phyloP scores from a whole-genome alignment of 1,140 invertebrate species.

The Atopsyche davidsoni region DNA sequence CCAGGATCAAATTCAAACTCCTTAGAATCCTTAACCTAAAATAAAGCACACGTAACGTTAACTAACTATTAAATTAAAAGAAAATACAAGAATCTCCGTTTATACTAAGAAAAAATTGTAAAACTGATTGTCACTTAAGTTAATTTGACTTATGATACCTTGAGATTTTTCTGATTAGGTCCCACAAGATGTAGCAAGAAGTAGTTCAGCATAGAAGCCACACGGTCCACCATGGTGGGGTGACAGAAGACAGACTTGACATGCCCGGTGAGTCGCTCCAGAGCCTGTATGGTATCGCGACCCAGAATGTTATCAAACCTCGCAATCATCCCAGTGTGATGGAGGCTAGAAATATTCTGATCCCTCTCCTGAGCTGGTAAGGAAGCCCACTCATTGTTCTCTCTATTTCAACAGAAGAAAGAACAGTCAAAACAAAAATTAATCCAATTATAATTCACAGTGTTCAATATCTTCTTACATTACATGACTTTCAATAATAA shows the following conservation, averaged over 20 bases:
- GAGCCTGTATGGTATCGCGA: conserved; percentile 77
- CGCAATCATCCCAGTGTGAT: conserved; percentile 78
- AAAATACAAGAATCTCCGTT: conserved; percentile 8
- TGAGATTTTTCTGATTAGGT: conserved; percentile 80
- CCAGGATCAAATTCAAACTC: conserved; percentile 91
- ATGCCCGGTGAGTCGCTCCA: conserved; percentile 76
- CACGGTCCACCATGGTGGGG: conserved; percentile 83
- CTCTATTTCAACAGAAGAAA: conserved; percentile 20
- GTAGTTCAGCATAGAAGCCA: conserved; percentile 94
- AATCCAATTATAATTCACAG: background rate
- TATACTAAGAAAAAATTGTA: conserved; percentile 3
- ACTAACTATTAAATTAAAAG: conserved; percentile 6
- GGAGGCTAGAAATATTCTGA: conserved; percentile 67
- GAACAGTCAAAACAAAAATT: conserved; percentile 1
- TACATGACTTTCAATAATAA: background rate
- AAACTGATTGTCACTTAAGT: background rate
- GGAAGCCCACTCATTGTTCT: conserved; percentile 58
- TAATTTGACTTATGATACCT: conserved; percentile 47
- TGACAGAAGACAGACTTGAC: conserved; percentile 88
- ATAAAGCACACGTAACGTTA: conserved; percentile 26
- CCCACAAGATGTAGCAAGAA: conserved; percentile 86
- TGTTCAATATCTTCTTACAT: background rate
- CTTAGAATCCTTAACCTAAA: conserved; percentile 82
- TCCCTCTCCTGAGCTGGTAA: conserved; percentile 66
- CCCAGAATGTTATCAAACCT: conserved; percentile 91